phyloP scores from a whole-genome alignment of 1,140 invertebrate genomes.

The Drosophila bocqueti region DNA sequence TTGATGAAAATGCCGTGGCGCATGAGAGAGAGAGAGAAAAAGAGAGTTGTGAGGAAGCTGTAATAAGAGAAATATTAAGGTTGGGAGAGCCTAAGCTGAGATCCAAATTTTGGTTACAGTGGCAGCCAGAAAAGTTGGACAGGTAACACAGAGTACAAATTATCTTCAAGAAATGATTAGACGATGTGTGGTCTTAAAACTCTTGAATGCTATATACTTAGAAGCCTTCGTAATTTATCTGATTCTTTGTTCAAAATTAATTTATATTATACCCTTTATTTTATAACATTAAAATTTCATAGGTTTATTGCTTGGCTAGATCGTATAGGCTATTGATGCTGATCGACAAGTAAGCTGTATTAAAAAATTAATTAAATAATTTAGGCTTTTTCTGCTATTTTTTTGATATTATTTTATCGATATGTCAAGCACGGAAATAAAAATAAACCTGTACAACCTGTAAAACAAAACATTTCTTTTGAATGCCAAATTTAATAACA shows the following conservation, averaged over 20 bases:
- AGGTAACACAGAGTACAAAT: background rate
- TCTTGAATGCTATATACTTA: too few relatives aligned
- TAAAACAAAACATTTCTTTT: background rate
- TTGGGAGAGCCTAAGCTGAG: background rate
- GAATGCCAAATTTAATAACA: background rate
- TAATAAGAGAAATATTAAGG: constrained; percentile 2
- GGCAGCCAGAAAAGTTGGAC: constrained; percentile 34
- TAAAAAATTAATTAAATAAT: background rate
- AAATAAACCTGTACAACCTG: background rate
- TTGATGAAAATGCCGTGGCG: constrained; percentile 69
- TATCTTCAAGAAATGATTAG: background rate
- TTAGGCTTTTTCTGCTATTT: too few relatives aligned
- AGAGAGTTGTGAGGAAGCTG: constrained; percentile 11
- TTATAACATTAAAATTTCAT: too few relatives aligned
- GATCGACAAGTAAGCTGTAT: background rate
- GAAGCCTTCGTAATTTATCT: too few relatives aligned
- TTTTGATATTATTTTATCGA: background rate
- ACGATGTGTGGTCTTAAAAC: background rate
- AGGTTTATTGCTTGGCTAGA: too few relatives aligned
- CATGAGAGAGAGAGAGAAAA: constrained; percentile 4
- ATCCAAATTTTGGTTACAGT: constrained; percentile 29
- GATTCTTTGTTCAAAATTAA: too few relatives aligned
- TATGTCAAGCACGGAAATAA: background rate
- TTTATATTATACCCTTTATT: too few relatives aligned
- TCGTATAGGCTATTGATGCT: background rate